These are phyloP conservation scores for Mantis religiosa DNA, from an alignment of 2,888 invertebrate species.

Conservation along the genomic window DNA sequence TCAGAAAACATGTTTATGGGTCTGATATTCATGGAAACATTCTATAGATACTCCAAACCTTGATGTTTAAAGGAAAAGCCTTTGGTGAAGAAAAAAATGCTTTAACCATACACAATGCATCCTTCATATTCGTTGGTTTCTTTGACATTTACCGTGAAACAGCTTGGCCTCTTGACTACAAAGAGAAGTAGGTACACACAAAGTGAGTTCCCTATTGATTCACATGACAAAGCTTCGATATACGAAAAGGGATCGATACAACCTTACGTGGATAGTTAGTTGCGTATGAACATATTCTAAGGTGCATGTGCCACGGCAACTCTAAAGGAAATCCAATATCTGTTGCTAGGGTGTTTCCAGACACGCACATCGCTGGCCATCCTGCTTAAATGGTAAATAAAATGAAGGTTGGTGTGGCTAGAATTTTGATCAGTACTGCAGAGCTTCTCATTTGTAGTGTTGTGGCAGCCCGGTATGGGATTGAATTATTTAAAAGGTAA, in stretches of 20 bases:
- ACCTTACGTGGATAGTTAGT: neutral
- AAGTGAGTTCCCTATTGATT: neutral
- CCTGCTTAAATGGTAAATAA: neutral
- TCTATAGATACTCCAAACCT: neutral
- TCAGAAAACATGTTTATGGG: neutral
- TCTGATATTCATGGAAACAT: neutral
- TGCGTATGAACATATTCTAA: neutral
- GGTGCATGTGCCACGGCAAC: neutral
- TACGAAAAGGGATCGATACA: neutral
- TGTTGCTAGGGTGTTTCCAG: neutral
- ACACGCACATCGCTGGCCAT: neutral
- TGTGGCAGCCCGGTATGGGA: too few relatives aligned
- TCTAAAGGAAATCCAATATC: neutral
- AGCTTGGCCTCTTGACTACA: neutral
- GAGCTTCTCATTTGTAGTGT: too few relatives aligned
- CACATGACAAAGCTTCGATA: neutral
- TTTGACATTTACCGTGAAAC: neutral
- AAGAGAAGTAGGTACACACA: neutral
- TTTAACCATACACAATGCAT: neutral
- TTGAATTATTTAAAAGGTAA: too few relatives aligned
- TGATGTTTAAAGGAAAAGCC: neutral
- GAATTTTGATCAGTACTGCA: too few relatives aligned
- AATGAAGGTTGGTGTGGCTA: too few relatives aligned
- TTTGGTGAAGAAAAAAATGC: neutral
- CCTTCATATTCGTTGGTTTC: neutral